These are phyloP conservation scores for Naso thynnoides DNA, from an alignment of 2,797 vertebrate genomes.

Conservation along the genomic window DNA sequence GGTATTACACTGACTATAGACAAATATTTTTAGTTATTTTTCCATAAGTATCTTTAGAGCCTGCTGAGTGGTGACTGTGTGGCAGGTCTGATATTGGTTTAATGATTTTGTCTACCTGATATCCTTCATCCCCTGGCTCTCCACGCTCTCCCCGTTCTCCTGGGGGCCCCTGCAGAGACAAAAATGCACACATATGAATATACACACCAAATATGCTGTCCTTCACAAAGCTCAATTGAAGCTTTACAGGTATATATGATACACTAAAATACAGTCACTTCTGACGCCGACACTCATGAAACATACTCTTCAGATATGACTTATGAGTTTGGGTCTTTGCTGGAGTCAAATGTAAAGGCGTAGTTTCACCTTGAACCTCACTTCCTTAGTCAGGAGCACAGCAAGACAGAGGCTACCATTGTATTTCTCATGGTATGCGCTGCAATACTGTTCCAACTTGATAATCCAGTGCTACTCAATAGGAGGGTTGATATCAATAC, in stretches of 20 bases:
- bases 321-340: constrained; percentile 19
- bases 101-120: constrained; percentile 86
- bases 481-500: constrained; percentile 11
- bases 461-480: constrained; percentile 36
- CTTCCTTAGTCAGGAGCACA: constrained; percentile 7
- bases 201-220: too few species aligned
- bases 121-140: constrained; percentile 91
- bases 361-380: constrained; percentile 33
- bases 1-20: too few species aligned
- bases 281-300: constrained; percentile 9
- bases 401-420: constrained; percentile 39
- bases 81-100: constrained; percentile 24
- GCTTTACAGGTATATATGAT: too few species aligned
- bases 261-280: constrained; percentile 24
- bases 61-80: not conserved
- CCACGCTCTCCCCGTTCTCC: constrained; percentile 93
- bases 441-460: constrained; percentile 37
- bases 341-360: constrained; percentile 24
- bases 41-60: too few species aligned
- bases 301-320: constrained; percentile 11
- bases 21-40: too few species aligned
- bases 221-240: too few species aligned
- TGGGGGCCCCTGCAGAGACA: constrained; percentile 86
- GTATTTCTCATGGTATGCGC: constrained; percentile 26
- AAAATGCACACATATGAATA: constrained; percentile 60